A percentile compares a stretch with the other conserved stretches of the same genome.
Evolutionary conservation across 2,113 vertebrate genomes (phyloP).

Genomic region (Entomyzon cyanotis): DNA sequence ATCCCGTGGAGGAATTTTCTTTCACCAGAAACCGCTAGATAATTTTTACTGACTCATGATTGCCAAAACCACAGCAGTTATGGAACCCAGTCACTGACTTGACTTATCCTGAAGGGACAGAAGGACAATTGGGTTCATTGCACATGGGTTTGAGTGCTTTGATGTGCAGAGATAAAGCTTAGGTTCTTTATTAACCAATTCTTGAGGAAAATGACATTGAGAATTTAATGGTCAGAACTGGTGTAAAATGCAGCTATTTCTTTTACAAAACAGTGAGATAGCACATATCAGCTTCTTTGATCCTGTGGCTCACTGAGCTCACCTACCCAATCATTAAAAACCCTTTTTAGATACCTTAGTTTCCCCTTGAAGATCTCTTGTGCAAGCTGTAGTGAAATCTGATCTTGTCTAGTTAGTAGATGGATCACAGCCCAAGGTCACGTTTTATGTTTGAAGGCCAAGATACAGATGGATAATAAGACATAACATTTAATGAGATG

Average conservation of each 20-base stretch:
- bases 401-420: background rate
- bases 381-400: background rate
- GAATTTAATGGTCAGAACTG: background rate
- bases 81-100: background rate
- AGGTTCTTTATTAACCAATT: background rate
- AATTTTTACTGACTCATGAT: background rate
- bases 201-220: background rate
- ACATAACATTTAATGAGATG: conserved; percentile 34
- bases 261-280: background rate
- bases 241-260: background rate
- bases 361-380: conserved; percentile 2
- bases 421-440: conserved; percentile 29
- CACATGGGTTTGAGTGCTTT: background rate
- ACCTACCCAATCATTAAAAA: background rate
- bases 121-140: background rate
- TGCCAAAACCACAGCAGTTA: background rate
- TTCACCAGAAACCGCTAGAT: background rate
- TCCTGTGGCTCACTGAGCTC: background rate
- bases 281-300: background rate
- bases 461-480: background rate
- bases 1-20: background rate
- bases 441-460: background rate
- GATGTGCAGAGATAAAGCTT: background rate
- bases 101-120: background rate
- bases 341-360: background rate